Conservation (phyloP, 2,888 invertebrate species). For the Digitonthophagus gazella region DNA sequence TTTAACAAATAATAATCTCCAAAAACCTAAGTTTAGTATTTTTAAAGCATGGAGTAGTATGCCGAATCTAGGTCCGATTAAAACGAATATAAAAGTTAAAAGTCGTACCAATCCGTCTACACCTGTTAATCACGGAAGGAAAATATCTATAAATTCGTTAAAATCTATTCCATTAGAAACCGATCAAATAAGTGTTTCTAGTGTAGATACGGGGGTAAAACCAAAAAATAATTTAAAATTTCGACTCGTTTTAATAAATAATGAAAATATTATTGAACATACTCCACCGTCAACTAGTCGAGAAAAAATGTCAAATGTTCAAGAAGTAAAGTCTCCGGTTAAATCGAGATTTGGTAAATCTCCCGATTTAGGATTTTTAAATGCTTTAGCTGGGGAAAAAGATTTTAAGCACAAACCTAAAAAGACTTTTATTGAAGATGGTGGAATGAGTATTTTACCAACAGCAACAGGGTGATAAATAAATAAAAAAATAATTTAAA, state of each 20-base stretch:
- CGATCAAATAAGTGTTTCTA: background rate
- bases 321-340: background rate
- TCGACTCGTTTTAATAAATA: slow-evolving; percentile 45
- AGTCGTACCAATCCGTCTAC: slow-evolving; percentile 46
- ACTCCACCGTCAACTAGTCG: slow-evolving; percentile 38
- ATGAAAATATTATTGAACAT: slow-evolving; percentile 47
- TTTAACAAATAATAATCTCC: slow-evolving; percentile 19
- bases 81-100: slow-evolving; percentile 32
- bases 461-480: slow-evolving; percentile 55
- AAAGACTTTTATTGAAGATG: slow-evolving; percentile 61
- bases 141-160: slow-evolving; percentile 15
- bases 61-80: slow-evolving; percentile 44
- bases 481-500: slow-evolving; percentile 8
- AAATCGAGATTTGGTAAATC: slow-evolving; percentile 38
- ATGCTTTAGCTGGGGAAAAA: slow-evolving; percentile 50
- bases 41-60: slow-evolving; percentile 51
- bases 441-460: slow-evolving; percentile 58
- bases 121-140: slow-evolving; percentile 39
- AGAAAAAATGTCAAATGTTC: background rate
- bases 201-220: background rate
- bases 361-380: slow-evolving; percentile 46
- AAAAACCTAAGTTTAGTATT: slow-evolving; percentile 34
- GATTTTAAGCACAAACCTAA: slow-evolving; percentile 52
- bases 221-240: slow-evolving; percentile 10
- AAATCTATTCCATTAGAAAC: background rate